phyloP scores from a whole-genome alignment of 2,888 invertebrate genomes.

The Drosophila greeni region DNA sequence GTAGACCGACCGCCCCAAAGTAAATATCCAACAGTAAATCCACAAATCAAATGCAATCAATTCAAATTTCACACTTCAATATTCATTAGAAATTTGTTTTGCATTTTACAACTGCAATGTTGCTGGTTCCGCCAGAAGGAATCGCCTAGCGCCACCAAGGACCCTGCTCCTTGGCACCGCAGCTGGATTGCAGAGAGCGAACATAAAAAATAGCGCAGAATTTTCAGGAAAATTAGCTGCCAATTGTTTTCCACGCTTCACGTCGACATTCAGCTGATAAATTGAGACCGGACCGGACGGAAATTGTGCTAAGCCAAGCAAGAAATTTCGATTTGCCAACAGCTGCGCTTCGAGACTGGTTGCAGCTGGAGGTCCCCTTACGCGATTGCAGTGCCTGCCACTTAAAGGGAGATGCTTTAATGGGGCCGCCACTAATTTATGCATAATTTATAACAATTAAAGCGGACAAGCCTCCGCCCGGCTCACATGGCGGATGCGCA shows the following conservation, averaged over 20 bases:
- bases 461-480: conserved; percentile 41
- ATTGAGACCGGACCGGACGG: conserved; percentile 60
- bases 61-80: conserved; percentile 73
- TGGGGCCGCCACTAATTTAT: conserved; percentile 34
- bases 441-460: conserved; percentile 65
- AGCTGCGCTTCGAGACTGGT: conserved; percentile 33
- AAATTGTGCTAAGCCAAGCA: conserved; percentile 66
- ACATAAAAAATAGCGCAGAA: conserved; percentile 56
- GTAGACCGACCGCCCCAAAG: conserved; percentile 36
- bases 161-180: conserved; percentile 18
- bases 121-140: conserved; percentile 36
- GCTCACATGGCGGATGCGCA: conserved; percentile 56
- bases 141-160: conserved; percentile 8
- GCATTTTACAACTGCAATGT: conserved; percentile 55
- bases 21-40: conserved; percentile 64
- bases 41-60: conserved; percentile 71
- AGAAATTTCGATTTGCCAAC: conserved; percentile 60
- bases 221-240: conserved; percentile 71
- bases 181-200: conserved; percentile 19
- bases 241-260: conserved; percentile 62
- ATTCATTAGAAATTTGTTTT: conserved; percentile 72
- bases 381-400: conserved; percentile 9
- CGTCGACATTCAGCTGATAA: conserved; percentile 55
- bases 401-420: conserved; percentile 47
- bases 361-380: conserved; percentile 4